phyloP scores from a whole-genome alignment of 2,797 vertebrate genomes.

The Masticophis lateralis region DNA sequence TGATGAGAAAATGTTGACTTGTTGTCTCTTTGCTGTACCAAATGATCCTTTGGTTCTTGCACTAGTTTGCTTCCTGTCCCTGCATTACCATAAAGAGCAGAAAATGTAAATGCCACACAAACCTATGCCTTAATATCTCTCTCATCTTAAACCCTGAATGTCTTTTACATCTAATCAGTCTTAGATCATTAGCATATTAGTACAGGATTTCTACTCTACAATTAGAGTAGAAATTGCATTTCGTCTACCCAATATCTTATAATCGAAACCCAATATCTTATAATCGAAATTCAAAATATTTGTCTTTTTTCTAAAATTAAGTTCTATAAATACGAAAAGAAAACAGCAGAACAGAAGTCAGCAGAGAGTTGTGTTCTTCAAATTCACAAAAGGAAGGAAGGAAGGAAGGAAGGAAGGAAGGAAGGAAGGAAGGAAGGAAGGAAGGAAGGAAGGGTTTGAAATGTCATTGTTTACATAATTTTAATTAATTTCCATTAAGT shows the following conservation, averaged over 20 bases:
- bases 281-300: neutral
- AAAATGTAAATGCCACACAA: neutral
- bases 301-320: neutral
- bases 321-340: neutral
- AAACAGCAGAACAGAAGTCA: slow-evolving; percentile 2
- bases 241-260: neutral
- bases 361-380: slow-evolving; percentile 13
- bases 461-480: slow-evolving; percentile 56
- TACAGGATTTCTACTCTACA: neutral
- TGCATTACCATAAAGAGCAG: neutral
- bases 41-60: neutral
- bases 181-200: neutral
- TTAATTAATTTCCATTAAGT: slow-evolving; percentile 63
- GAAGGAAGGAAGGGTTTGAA: slow-evolving; percentile 31
- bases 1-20: neutral
- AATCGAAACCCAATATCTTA: too few species aligned
- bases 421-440: neutral
- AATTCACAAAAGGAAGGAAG: neutral
- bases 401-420: slow-evolving; percentile 22
- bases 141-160: neutral
- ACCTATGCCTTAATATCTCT: neutral
- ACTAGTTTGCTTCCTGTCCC: neutral
- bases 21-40: neutral
- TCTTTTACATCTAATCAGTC: neutral
- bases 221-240: neutral